Conservation (phyloP, 2,113 vertebrate species). For the Eclectus roratus region DNA sequence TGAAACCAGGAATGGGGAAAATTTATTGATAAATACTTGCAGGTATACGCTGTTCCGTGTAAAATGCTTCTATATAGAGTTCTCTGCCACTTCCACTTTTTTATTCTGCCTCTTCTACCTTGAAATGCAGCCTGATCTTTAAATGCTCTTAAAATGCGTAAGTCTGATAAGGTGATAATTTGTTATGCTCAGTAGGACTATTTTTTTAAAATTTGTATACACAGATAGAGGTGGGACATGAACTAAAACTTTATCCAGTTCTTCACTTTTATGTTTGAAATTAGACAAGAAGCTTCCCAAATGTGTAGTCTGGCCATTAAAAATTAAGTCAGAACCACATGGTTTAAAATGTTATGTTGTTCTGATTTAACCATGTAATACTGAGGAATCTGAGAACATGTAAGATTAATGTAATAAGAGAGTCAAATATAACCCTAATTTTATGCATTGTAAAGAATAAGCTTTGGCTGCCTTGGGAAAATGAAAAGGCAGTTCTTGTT, state of each 20-base stretch:
- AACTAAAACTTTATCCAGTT: neutral
- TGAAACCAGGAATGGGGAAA: neutral
- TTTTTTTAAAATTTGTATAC: neutral
- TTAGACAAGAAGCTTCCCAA: neutral
- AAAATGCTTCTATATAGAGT: neutral
- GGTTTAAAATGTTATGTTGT: neutral
- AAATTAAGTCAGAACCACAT: neutral
- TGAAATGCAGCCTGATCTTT: neutral
- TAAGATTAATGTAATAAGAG: neutral
- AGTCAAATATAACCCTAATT: neutral
- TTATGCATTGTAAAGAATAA: neutral
- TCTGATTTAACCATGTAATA: neutral
- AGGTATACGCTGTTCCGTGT: neutral
- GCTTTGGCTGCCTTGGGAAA: neutral
- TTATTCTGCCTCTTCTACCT: neutral
- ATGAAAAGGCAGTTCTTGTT: neutral
- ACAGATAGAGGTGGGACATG: neutral
- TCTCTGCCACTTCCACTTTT: neutral
- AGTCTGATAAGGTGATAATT: neutral
- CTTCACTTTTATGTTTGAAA: neutral
- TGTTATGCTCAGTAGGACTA: neutral
- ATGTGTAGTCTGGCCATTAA: neutral
- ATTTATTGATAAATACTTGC: neutral
- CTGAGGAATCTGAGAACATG: neutral
- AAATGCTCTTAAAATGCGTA: neutral